phyloP scores from a whole-genome alignment of 2,888 invertebrate species.

The Acronicta leporina region DNA sequence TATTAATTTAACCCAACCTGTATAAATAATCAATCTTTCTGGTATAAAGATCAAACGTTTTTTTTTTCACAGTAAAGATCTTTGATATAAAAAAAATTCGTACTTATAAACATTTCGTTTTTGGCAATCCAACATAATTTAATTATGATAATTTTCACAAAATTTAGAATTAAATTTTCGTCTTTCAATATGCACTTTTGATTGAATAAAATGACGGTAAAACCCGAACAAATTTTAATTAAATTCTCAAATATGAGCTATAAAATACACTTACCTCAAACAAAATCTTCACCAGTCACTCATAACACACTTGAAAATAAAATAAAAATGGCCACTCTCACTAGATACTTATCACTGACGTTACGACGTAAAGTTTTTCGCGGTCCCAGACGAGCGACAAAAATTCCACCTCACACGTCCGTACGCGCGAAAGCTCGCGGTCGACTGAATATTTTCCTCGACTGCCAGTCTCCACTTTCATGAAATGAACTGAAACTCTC shows the following conservation, averaged over 20 bases:
- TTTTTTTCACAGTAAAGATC: too few species aligned
- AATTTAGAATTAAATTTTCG: too few species aligned
- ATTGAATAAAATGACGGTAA: neutral
- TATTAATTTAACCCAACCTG: too few species aligned
- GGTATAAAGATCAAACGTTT: too few species aligned
- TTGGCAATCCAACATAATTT: too few species aligned
- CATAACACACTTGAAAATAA: slow-evolving; percentile 51
- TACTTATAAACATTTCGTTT: too few species aligned
- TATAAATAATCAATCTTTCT: too few species aligned
- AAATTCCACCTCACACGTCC: slow-evolving; percentile 61
- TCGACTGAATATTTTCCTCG: slow-evolving; percentile 80
- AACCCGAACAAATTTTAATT: neutral
- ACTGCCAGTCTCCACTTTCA: slow-evolving; percentile 82
- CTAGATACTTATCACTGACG: slow-evolving; percentile 39
- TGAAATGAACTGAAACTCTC: slow-evolving; percentile 85
- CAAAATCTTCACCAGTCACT: slow-evolving; percentile 44
- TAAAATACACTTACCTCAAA: slow-evolving; percentile 45
- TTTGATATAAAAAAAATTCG: too few species aligned
- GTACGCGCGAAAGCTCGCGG: slow-evolving; percentile 85
- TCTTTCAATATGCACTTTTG: neutral
- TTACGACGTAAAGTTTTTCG: slow-evolving; percentile 81
- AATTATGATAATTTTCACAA: too few species aligned
- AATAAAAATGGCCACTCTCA: slow-evolving; percentile 55
- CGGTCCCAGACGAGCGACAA: slow-evolving; percentile 38
- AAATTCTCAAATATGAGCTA: neutral